These are phyloP conservation scores for Urocynchramus pylzowi DNA, from an alignment of 2,113 vertebrate genomes.

Conservation along the genomic window DNA sequence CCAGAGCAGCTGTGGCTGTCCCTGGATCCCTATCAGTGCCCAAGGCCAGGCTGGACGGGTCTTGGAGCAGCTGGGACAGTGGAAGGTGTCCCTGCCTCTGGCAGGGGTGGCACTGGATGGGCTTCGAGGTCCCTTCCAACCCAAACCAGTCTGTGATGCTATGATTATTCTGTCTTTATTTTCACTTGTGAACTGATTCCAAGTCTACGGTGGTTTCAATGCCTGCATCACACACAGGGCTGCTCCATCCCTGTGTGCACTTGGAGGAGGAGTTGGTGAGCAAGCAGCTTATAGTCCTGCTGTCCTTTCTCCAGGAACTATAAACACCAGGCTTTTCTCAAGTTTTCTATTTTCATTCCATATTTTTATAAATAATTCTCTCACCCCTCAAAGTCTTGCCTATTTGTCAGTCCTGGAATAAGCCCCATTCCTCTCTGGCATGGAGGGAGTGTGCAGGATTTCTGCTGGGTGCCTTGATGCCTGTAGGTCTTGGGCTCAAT, in stretches of 20 bases:
- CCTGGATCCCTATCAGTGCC: not conserved
- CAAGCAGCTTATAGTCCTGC: not conserved
- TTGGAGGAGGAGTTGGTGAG: not conserved
- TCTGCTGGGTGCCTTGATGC: not conserved
- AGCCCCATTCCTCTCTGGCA: not conserved
- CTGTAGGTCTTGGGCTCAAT: not conserved
- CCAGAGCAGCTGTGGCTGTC: not conserved
- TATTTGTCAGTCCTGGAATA: not conserved
- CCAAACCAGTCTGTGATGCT: not conserved
- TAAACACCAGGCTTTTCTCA: not conserved
- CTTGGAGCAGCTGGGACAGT: not conserved
- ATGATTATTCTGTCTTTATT: not conserved
- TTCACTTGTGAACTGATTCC: not conserved
- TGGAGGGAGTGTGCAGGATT: not conserved
- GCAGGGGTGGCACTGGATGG: not conserved
- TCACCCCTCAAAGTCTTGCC: not conserved
- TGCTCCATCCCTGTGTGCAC: not conserved
- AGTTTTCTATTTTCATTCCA: not conserved
- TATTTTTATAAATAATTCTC: not conserved
- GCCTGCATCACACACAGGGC: not conserved
- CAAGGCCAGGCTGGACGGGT: fast-evolving
- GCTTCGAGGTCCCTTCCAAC: not conserved
- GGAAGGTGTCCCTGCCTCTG: not conserved
- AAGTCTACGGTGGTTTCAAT: not conserved
- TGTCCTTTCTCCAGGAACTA: not conserved